Percentiles rank a stretch among this genome's conserved stretches.
These are phyloP conservation scores for Hirtodrosophila confusa DNA, from an alignment of 2,888 invertebrate genomes.

Conservation along the genomic window DNA sequence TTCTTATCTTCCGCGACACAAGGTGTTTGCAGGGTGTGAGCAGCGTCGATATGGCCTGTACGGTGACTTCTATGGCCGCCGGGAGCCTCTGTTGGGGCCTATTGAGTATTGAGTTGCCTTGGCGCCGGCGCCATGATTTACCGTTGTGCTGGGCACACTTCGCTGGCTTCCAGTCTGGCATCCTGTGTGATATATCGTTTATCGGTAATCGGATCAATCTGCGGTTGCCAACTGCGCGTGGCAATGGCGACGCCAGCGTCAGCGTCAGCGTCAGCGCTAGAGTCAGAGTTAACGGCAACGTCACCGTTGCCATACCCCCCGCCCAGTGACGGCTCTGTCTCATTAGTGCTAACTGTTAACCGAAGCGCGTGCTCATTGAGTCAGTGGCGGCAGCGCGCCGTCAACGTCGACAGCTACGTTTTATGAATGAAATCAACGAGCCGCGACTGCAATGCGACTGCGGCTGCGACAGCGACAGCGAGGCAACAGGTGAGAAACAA, in stretches of 20 bases:
- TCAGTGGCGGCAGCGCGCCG: constrained; percentile 25
- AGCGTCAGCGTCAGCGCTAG: too few relatives aligned
- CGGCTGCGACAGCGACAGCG: constrained; percentile 7
- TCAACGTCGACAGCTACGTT: constrained; percentile 16
- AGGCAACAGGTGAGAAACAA: constrained; percentile 39
- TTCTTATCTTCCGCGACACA: too few relatives aligned
- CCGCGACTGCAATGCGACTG: constrained; percentile 11
- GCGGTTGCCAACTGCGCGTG: constrained; percentile 51
- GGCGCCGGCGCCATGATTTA: constrained; percentile 49
- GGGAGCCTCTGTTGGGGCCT: too few relatives aligned
- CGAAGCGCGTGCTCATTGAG: constrained; percentile 50
- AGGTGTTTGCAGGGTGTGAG: too few relatives aligned
- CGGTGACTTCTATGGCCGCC: constrained; percentile 21
- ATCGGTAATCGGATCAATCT: constrained; percentile 45
- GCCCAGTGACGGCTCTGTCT: constrained; percentile 1
- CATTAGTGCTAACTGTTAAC: constrained; percentile 42
- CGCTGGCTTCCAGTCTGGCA: constrained; percentile 32
- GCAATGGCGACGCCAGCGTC: constrained; percentile 16
- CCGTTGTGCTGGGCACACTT: constrained; percentile 41
- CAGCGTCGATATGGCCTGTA: not conserved
- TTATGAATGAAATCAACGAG: constrained; percentile 36
- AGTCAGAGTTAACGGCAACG: not conserved
- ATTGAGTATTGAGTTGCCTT: constrained; percentile 27
- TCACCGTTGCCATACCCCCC: constrained; percentile 7
- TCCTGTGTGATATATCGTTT: constrained; percentile 20